Base-by-base conservation (phyloP, 2,888 invertebrate species). In the Lasioglossum leucozonium region DNA sequence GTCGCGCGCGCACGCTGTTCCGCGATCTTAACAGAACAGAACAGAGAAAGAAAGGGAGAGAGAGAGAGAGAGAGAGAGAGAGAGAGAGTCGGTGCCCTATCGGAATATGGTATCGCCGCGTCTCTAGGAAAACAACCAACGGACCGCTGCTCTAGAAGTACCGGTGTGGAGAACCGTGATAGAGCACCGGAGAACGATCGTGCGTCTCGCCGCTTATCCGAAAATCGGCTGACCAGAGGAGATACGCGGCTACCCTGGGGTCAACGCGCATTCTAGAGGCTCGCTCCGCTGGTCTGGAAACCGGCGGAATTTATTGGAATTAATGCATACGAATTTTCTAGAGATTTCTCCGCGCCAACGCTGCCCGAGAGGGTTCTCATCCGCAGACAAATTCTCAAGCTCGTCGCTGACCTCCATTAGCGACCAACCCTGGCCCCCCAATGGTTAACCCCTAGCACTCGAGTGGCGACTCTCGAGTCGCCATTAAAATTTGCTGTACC, bases 121-220 rank as follows among this genome's bases (percentile, higher is more conserved):
- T 22, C 67, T 77, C 81, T 81, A 74, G 81, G 77, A 84, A 79
- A 80, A 58, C 72, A 69, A 83, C 77, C 67, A n/a, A n/a, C n/a
- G 55, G 16, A 34, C 65, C 75, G 75, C 37, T 82, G 82, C 79
- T 79, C 79, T 26, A 79, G 82, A 75, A 72, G 79, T 79, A 82
- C 82, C 77, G 77, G 77, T 78, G 44, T 34, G 47, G 69, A 69
- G 67, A 34, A 72, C 72, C 72, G 81, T 72, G 72, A 75, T 75
- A 79, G 72, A 78, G 74, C 78, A 77, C 69, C 42, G 42, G 42
- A 22, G 58, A 51, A 78, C 67, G 82, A 51, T 82, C 77, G 78
- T 82, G 78, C 82, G 82, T 79, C 71, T 79, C 62, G 58, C 40
- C 62, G 78, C 82, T 82, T 82, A 82, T 82, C 79, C 82, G 82